Conservation (phyloP, 2,888 invertebrate species). For the Meandrusa payeni region DNA sequence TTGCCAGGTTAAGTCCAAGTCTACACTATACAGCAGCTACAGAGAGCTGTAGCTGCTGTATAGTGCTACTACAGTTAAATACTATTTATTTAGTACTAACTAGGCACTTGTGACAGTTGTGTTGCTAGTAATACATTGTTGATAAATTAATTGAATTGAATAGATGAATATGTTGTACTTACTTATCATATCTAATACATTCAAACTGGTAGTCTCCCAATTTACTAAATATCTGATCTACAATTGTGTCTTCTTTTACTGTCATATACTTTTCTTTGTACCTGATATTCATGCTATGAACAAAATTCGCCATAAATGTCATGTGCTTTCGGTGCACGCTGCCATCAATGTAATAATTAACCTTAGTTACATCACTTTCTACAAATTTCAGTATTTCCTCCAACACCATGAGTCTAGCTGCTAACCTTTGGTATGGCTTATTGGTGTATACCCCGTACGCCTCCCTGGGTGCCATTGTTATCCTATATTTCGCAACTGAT, state of each 20-base stretch:
- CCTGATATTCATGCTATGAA: slow-evolving; percentile 6
- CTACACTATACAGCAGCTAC: too few species aligned
- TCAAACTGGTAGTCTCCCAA: slow-evolving; percentile 4
- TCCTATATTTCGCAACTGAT: slow-evolving; percentile 5
- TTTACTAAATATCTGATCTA: slow-evolving; percentile 7
- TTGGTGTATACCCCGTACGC: slow-evolving; percentile 3
- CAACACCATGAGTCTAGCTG: slow-evolving; percentile 8
- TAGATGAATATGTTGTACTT: slow-evolving; percentile 8
- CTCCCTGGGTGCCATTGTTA: slow-evolving; percentile 2
- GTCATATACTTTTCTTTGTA: neutral
- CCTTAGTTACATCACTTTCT: neutral
- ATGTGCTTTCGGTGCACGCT: neutral
- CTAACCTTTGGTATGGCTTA: slow-evolving; percentile 1
- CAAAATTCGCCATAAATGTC: neutral
- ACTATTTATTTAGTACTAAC: too few species aligned
- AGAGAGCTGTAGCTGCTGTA: too few species aligned
- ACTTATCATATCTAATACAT: neutral
- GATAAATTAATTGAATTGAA: too few species aligned
- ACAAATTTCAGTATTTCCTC: slow-evolving; percentile 13
- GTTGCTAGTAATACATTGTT: too few species aligned
- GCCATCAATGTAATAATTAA: neutral
- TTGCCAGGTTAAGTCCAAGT: too few species aligned
- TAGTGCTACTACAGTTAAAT: too few species aligned
- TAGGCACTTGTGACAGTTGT: too few species aligned
- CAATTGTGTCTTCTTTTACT: slow-evolving; percentile 6